Conservation (phyloP, 2,888 invertebrate genomes). For the Hydropsyche betteni region DNA sequence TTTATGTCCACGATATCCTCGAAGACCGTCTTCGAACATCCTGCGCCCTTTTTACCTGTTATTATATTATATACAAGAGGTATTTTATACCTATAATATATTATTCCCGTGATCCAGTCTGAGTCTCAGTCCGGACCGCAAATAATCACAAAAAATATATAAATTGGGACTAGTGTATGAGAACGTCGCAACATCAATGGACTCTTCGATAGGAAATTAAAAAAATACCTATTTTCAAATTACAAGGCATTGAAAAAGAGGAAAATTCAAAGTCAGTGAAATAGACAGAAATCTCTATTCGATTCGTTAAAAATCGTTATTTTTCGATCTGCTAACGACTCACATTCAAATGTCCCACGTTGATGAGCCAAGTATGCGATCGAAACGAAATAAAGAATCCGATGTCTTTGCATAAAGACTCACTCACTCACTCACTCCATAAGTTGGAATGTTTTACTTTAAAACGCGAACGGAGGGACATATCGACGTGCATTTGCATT, state of each 20-base stretch:
- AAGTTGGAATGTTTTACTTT: slow-evolving; percentile 24
- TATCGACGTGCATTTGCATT: slow-evolving; percentile 45
- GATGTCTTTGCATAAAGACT: slow-evolving; percentile 21
- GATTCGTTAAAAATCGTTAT: neutral
- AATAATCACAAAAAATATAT: neutral
- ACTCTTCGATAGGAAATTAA: no score
- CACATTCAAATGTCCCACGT: neutral
- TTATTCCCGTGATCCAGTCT: neutral
- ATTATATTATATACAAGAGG: slow-evolving; percentile 15
- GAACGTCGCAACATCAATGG: neutral
- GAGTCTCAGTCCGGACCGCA: slow-evolving; percentile 27
- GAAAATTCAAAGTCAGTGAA: no score
- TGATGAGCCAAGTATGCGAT: neutral
- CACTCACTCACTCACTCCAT: slow-evolving; percentile 17
- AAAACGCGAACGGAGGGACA: slow-evolving; percentile 16
- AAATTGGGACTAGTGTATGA: neutral
- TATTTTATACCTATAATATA: neutral
- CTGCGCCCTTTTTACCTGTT: slow-evolving; percentile 32
- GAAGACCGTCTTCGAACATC: slow-evolving; percentile 6
- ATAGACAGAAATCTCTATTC: neutral
- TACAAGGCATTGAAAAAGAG: no score
- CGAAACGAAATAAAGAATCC: neutral
- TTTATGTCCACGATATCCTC: slow-evolving; percentile 12
- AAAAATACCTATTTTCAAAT: no score
- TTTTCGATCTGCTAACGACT: neutral